Conservation (phyloP, 2,888 invertebrate species). For the Drosophila flavopinicola region DNA sequence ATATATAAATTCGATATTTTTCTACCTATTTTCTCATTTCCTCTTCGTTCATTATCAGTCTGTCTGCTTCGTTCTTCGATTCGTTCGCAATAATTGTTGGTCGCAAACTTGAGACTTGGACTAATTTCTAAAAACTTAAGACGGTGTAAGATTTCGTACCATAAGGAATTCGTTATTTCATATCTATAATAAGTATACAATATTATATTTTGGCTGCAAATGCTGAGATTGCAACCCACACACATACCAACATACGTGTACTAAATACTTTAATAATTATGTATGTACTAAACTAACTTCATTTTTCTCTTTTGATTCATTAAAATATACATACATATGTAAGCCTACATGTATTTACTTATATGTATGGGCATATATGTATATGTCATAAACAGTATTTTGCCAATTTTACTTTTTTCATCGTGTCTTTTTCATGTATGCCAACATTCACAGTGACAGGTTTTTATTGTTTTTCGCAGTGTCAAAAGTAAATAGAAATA, state of each 20-base stretch:
- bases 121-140: slow-evolving; percentile 28
- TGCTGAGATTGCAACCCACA: slow-evolving; percentile 17
- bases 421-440: slow-evolving; percentile 23
- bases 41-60: slow-evolving; percentile 49
- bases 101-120: slow-evolving; percentile 38
- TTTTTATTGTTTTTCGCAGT: slow-evolving; percentile 19
- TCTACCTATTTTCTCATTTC: slow-evolving; percentile 38
- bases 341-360: slow-evolving; percentile 16
- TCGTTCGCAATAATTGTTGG: slow-evolving; percentile 50
- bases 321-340: slow-evolving; percentile 22
- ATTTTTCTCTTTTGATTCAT: slow-evolving; percentile 47
- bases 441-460: slow-evolving; percentile 20
- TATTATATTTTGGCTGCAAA: slow-evolving; percentile 15
- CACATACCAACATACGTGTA: slow-evolving; percentile 42
- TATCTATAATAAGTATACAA: slow-evolving; percentile 23
- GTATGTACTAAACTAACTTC: slow-evolving; percentile 42
- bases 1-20: slow-evolving; percentile 39
- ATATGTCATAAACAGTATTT: slow-evolving; percentile 47
- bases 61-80: slow-evolving; percentile 52
- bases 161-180: slow-evolving; percentile 8
- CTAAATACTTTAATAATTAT: slow-evolving; percentile 40
- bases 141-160: slow-evolving; percentile 21
- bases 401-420: slow-evolving; percentile 34
- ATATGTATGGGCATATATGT: slow-evolving; percentile 11
- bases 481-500: slow-evolving; percentile 27